These are phyloP conservation scores for Larimichthys polyactis DNA, from an alignment of 2,113 vertebrate genomes.

Conservation along the genomic window DNA sequence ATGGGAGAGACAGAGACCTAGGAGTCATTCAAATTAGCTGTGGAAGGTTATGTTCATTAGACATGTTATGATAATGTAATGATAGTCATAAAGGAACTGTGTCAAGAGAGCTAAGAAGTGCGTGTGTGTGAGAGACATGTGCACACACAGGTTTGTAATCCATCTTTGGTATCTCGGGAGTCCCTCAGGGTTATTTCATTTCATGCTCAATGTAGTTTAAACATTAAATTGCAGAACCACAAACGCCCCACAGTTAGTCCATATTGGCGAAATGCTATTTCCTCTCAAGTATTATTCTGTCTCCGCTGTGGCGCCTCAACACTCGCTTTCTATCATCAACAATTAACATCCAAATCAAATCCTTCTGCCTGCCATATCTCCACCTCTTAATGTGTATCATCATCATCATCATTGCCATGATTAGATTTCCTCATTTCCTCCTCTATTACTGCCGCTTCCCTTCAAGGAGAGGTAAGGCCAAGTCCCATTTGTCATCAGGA, in stretches of 20 bases:
- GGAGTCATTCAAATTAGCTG: constrained; percentile 47
- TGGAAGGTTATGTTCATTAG: constrained; percentile 54
- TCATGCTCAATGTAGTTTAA: constrained; percentile 34
- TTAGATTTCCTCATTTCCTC: constrained; percentile 68
- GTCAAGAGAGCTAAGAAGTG: background rate
- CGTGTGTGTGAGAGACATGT: background rate
- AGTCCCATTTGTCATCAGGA: constrained; percentile 55
- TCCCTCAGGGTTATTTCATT: constrained; percentile 33
- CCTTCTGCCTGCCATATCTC: constrained; percentile 10
- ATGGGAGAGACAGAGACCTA: constrained; percentile 21
- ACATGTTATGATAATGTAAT: constrained; percentile 53
- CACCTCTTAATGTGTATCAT: constrained; percentile 39
- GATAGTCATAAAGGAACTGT: constrained; percentile 41
- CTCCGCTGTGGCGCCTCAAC: background rate
- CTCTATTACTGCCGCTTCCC: constrained; percentile 30
- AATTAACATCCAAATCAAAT: constrained; percentile 61
- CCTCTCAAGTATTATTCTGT: constrained; percentile 11
- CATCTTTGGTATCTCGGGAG: constrained; percentile 44
- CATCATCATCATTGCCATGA: constrained; percentile 46
- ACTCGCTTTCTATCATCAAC: constrained; percentile 17
- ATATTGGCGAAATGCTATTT: background rate
- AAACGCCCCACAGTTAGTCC: background rate
- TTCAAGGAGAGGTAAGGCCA: constrained; percentile 38
- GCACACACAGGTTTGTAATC: background rate
- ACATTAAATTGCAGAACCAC: background rate